Conservation (phyloP, 2,888 invertebrate genomes). For the Drosophila antonietae region DNA sequence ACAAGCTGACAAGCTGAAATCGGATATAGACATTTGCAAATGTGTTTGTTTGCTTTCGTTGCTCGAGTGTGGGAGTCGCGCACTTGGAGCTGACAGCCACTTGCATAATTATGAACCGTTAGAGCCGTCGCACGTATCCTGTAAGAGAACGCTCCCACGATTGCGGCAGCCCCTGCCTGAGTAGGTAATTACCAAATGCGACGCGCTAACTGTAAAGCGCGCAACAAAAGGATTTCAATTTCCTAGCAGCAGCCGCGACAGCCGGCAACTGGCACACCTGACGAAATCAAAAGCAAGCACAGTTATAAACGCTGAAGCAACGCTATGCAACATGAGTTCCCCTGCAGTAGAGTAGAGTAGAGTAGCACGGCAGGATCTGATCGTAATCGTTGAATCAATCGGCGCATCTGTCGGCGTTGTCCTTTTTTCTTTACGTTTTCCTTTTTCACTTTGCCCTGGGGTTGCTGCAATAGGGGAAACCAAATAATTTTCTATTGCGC, state of each 20-base stretch:
- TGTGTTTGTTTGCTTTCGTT: conserved; percentile 11
- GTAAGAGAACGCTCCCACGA: conserved; percentile 59
- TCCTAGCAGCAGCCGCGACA: conserved; percentile 55
- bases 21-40: conserved; percentile 13
- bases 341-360: conserved; percentile 12
- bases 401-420: conserved; percentile 69
- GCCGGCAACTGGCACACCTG: conserved; percentile 63
- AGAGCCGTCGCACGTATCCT: conserved; percentile 60
- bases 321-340: conserved; percentile 60
- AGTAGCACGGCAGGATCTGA: conserved; percentile 13
- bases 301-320: conserved; percentile 58
- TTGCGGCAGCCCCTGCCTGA: conserved; percentile 1
- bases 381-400: conserved; percentile 55
- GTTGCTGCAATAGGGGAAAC: conserved; percentile 46
- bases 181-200: conserved; percentile 52
- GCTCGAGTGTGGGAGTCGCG: conserved; percentile 16
- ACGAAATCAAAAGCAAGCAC: conserved; percentile 77
- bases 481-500: conserved; percentile 61
- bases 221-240: conserved; percentile 78
- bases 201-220: conserved; percentile 70
- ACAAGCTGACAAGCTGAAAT: conserved; percentile 36
- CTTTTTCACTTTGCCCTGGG: conserved; percentile 53
- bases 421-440: conserved; percentile 47
- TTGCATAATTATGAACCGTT: conserved; percentile 74
- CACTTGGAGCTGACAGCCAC: conserved; percentile 40